A percentile compares a stretch with the other conserved stretches of the same genome.
These are phyloP conservation scores for Sorex araneus DNA, from an alignment of 2,113 vertebrate species.

Conservation along the genomic window DNA sequence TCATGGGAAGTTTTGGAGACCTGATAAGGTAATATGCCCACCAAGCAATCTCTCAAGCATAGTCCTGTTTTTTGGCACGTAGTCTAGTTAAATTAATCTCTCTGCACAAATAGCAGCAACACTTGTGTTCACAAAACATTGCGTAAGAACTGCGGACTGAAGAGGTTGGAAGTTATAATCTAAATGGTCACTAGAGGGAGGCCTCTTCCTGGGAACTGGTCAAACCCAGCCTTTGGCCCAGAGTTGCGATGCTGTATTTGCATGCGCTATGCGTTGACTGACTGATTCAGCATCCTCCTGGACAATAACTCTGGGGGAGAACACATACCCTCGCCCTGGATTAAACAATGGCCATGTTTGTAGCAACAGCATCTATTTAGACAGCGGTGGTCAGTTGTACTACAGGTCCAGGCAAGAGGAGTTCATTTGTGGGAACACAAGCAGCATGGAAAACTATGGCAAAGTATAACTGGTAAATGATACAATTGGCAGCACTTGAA, in stretches of 20 bases:
- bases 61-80: neutral
- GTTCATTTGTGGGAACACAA: neutral
- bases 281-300: slow-evolving; percentile 55
- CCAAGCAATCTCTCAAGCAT: neutral
- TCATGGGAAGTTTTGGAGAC: neutral
- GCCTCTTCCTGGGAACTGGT: slow-evolving; percentile 51
- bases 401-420: neutral
- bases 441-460: neutral
- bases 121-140: neutral
- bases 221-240: slow-evolving; percentile 28
- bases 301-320: neutral
- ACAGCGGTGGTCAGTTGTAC: neutral
- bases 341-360: neutral
- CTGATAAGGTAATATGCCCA: neutral
- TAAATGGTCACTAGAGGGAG: slow-evolving; percentile 56
- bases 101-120: neutral
- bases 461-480: neutral
- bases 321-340: neutral
- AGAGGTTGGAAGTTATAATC: neutral
- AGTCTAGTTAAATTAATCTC: neutral
- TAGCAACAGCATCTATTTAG: neutral
- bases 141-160: neutral
- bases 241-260: slow-evolving; percentile 40
- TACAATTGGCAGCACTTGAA: neutral
- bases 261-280: slow-evolving; percentile 2